Evolutionary conservation across 2,797 vertebrate species (phyloP).

Genomic region (Octomys mimax): DNA sequence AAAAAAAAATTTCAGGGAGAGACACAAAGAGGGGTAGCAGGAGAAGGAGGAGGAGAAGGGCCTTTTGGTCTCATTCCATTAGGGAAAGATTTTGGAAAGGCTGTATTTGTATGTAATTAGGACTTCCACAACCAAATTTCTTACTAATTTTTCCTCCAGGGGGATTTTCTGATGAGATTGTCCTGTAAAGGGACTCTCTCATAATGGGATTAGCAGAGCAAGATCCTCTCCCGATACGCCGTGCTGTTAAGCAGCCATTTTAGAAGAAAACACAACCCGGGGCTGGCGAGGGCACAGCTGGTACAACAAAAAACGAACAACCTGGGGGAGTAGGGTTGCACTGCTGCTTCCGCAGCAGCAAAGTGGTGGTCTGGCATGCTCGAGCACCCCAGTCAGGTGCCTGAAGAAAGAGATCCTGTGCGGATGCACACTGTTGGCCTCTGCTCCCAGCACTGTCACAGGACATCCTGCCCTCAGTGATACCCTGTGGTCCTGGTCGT

Average conservation of each 20-base stretch:
- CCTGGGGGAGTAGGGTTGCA: neutral
- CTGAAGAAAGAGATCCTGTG: neutral
- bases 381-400: neutral
- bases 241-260: slow-evolving; percentile 22
- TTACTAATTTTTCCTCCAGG: slow-evolving; percentile 68
- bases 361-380: neutral
- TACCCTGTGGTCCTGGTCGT: neutral
- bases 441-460: neutral
- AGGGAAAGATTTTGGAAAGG: neutral
- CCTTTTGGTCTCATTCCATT: neutral
- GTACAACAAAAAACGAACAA: neutral
- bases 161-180: slow-evolving; percentile 77
- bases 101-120: slow-evolving; percentile 52
- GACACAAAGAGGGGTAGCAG: neutral
- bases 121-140: slow-evolving; percentile 66
- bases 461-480: neutral
- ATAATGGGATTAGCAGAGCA: slow-evolving; percentile 74
- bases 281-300: neutral
- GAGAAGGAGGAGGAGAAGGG: neutral
- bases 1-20: neutral
- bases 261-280: slow-evolving; percentile 6
- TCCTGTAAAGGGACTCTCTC: slow-evolving; percentile 48
- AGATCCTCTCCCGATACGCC: slow-evolving; percentile 29
- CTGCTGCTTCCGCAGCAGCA: neutral
- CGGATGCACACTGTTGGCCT: neutral